A percentile compares a stretch with the other conserved stretches of the same genome.
Conservation (phyloP, 2,888 invertebrate genomes). For the Mimumesa dahlbomi region DNA sequence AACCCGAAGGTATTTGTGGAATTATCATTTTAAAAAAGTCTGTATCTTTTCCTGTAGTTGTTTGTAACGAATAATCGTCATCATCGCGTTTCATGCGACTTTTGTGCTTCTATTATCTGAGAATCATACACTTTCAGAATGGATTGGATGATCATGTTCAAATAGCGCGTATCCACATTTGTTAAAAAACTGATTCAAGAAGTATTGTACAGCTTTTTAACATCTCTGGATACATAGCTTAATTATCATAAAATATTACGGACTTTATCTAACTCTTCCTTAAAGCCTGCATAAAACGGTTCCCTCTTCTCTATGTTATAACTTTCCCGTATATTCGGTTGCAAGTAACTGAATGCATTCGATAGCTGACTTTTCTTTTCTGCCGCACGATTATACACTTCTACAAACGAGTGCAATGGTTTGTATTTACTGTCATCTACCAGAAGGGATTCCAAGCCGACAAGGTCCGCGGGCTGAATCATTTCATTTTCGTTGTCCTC, state of each 20-base stretch:
- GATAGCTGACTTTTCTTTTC: conserved; percentile 31
- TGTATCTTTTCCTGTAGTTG: background rate
- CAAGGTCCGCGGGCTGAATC: conserved; percentile 73
- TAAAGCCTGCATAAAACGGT: conserved; percentile 71
- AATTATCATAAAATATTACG: conserved; percentile 6
- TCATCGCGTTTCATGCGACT: conserved; percentile 7
- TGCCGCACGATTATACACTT: conserved; percentile 65
- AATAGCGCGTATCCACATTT: too few relatives aligned
- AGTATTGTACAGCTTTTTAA: too few relatives aligned
- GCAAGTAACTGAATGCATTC: conserved; percentile 22
- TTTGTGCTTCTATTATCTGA: conserved; percentile 15
- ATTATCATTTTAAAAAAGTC: conserved; percentile 10
- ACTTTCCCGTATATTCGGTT: conserved; percentile 47
- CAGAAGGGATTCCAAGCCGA: conserved; percentile 52
- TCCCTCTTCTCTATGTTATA: conserved; percentile 44
- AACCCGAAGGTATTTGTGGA: background rate
- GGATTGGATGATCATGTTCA: too few relatives aligned
- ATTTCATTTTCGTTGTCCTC: conserved; percentile 79
- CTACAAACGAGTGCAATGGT: conserved; percentile 75
- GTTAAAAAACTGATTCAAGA: too few relatives aligned
- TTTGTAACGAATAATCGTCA: background rate
- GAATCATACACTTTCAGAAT: conserved; percentile 9
- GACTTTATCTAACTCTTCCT: conserved; percentile 66
- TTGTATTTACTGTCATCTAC: conserved; percentile 72
- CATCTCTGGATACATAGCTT: too few relatives aligned